These are phyloP conservation scores for Poeciliopsis retropinna DNA, from an alignment of 2,113 vertebrate genomes.

Conservation along the genomic window DNA sequence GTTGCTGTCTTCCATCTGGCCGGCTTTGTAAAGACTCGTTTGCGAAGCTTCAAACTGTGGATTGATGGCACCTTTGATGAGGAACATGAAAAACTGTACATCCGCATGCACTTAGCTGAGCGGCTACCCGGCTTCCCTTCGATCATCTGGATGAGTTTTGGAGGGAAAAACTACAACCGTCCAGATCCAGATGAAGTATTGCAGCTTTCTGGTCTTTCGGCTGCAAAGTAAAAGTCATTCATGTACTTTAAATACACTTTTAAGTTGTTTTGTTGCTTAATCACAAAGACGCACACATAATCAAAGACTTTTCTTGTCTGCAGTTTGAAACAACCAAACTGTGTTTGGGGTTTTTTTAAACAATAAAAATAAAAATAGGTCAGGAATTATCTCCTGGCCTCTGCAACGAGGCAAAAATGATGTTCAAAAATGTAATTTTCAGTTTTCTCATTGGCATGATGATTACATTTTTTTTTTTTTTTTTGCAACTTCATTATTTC, in stretches of 20 bases:
- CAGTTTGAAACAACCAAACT: neutral
- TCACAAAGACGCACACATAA: neutral
- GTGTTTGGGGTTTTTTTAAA: neutral
- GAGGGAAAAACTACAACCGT: neutral
- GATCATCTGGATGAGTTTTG: neutral
- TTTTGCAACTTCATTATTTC: neutral
- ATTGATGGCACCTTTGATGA: constrained; percentile 44
- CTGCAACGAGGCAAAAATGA: neutral
- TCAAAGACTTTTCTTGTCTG: neutral
- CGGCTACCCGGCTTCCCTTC: neutral
- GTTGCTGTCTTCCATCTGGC: constrained; percentile 59
- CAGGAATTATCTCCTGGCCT: too few species aligned
- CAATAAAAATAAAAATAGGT: too few species aligned
- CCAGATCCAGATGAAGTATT: neutral
- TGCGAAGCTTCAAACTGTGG: constrained; percentile 48
- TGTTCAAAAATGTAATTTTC: neutral
- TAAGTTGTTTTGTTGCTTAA: neutral
- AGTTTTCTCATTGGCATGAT: too few species aligned
- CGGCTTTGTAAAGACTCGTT: constrained; percentile 37
- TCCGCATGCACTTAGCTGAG: constrained; percentile 13
- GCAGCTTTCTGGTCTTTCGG: neutral
- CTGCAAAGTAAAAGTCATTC: neutral
- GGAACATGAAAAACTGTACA: constrained; percentile 40
- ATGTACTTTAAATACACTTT: neutral
- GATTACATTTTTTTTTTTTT: neutral